phyloP scores from a whole-genome alignment of 2,888 invertebrate species.

The Selenia dentaria region DNA sequence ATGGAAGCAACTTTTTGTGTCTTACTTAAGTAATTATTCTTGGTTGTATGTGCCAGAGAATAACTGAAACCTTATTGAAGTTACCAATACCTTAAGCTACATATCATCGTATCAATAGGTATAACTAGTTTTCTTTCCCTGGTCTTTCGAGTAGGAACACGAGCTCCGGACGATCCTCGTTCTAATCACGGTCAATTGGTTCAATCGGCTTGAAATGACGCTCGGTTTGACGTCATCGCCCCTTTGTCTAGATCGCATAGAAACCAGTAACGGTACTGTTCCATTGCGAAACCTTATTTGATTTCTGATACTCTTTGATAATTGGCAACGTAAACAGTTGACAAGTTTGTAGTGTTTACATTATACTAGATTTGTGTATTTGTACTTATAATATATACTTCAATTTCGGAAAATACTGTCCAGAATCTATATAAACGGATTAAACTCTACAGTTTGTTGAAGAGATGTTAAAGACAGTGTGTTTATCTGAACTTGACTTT shows the following conservation, averaged over 20 bases:
- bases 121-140: no score
- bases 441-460: background rate
- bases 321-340: slow-evolving; percentile 20
- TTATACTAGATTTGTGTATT: background rate
- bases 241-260: slow-evolving; percentile 59
- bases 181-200: slow-evolving; percentile 78
- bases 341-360: slow-evolving; percentile 11
- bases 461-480: background rate
- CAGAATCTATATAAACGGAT: background rate
- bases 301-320: slow-evolving; percentile 14
- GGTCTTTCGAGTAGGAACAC: slow-evolving; percentile 21
- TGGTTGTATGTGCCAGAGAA: no score
- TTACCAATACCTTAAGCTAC: no score
- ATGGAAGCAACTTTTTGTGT: no score
- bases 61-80: no score
- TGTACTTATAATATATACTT: no score
- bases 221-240: slow-evolving; percentile 70
- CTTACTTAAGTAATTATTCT: no score
- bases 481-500: slow-evolving; percentile 3
- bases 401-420: no score
- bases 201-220: slow-evolving; percentile 71
- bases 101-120: no score
- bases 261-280: slow-evolving; percentile 59
- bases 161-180: slow-evolving; percentile 37
- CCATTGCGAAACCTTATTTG: slow-evolving; percentile 44